These are phyloP conservation scores for Folsomia manolachei DNA, from an alignment of 2,888 invertebrate genomes.

Conservation along the genomic window DNA sequence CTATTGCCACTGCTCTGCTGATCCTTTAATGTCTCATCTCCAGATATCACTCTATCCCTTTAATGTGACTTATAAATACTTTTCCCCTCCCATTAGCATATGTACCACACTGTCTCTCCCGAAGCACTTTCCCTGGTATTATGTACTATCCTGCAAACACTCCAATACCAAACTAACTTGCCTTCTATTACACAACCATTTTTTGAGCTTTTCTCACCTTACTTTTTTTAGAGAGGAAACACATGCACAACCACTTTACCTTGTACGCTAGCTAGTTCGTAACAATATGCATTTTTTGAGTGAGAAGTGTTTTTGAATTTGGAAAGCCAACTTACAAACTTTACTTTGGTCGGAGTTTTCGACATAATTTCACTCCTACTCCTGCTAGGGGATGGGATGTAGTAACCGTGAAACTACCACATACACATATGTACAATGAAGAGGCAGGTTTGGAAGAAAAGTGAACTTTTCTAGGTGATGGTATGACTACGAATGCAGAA, in stretches of 20 bases:
- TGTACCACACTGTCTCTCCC: too few relatives aligned
- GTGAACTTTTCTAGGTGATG: neutral
- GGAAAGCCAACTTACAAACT: neutral
- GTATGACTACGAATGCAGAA: conserved; percentile 3
- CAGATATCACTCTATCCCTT: conserved; percentile 21
- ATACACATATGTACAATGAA: too few relatives aligned
- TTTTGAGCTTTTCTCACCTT: too few relatives aligned
- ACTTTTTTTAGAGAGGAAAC: too few relatives aligned
- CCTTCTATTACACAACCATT: too few relatives aligned
- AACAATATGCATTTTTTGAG: neutral
- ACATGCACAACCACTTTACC: neutral
- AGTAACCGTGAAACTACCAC: too few relatives aligned
- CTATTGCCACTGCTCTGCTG: conserved; percentile 26
- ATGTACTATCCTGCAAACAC: too few relatives aligned
- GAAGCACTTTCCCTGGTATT: too few relatives aligned
- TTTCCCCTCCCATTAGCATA: conserved; percentile 21
- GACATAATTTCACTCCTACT: neutral
- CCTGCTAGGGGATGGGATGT: neutral
- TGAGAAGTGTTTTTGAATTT: neutral
- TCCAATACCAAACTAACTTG: too few relatives aligned
- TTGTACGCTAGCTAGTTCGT: neutral
- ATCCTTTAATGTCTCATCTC: conserved; percentile 37
- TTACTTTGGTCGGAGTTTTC: neutral
- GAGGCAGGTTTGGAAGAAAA: too few relatives aligned
- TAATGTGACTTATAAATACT: conserved; percentile 28